Evolutionary conservation across 2,113 vertebrate species (phyloP).

Genomic region (Gavialis gangeticus): DNA sequence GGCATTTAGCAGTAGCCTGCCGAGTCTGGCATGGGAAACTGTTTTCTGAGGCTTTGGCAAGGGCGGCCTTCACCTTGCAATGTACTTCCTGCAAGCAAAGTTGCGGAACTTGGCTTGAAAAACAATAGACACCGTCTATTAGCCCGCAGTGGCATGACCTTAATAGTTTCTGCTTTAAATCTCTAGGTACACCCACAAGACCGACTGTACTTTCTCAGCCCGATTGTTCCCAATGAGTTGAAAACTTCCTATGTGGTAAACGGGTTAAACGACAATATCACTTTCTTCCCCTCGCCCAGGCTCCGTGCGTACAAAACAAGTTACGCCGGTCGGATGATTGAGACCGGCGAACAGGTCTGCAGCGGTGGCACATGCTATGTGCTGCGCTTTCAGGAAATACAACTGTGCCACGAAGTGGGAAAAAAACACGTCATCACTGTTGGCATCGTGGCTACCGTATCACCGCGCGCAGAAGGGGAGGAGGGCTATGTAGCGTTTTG

Average conservation of each 20-base stretch:
- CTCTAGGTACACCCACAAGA: neutral
- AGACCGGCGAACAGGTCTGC: slow-evolving; percentile 1
- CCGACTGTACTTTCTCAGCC: neutral
- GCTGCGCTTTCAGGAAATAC: neutral
- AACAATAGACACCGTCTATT: slow-evolving; percentile 75
- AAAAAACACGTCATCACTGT: no score
- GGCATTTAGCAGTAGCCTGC: neutral
- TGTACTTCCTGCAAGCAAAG: slow-evolving; percentile 77
- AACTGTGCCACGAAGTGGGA: accelerated
- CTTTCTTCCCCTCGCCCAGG: neutral
- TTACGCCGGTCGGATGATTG: neutral
- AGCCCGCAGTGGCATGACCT: slow-evolving; percentile 48
- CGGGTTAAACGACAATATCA: accelerated
- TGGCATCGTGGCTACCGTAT: neutral
- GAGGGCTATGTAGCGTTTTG: neutral
- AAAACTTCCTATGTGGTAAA: slow-evolving; percentile 53
- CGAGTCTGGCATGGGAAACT: slow-evolving; percentile 34
- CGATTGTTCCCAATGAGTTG: slow-evolving; percentile 34
- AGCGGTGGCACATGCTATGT: slow-evolving; percentile 49
- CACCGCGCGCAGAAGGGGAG: no score
- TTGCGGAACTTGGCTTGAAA: slow-evolving; percentile 47
- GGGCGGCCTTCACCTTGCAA: slow-evolving; percentile 62
- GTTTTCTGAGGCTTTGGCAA: slow-evolving; percentile 54
- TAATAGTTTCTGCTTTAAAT: slow-evolving; percentile 6
- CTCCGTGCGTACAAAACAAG: neutral